Conservation (phyloP, 2,888 invertebrate species). For the Lobophora halterata region DNA sequence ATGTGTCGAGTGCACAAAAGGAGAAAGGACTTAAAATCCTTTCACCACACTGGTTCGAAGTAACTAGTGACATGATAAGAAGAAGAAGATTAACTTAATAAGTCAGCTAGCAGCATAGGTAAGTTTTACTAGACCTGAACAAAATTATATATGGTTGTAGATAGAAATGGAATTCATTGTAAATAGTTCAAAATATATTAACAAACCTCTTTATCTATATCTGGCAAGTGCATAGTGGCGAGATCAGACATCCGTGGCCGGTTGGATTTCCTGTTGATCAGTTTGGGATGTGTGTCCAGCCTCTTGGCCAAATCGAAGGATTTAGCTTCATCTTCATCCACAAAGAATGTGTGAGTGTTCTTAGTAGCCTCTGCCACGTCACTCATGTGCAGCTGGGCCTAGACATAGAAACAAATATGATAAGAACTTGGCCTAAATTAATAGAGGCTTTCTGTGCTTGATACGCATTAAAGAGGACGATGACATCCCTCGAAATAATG, state of each 20-base stretch:
- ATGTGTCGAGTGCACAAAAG: no score
- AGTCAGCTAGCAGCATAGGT: no score
- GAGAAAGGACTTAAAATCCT: no score
- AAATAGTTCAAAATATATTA: conserved; percentile 4
- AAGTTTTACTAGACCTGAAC: no score
- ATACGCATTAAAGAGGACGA: no score
- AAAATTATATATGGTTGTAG: no score
- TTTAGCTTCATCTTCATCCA: conserved; percentile 83
- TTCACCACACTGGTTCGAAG: no score
- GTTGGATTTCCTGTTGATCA: conserved; percentile 86
- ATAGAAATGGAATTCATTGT: conserved; percentile 2
- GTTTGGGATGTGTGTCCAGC: conserved; percentile 87
- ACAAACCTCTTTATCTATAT: conserved; percentile 77
- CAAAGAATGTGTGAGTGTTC: conserved; percentile 91
- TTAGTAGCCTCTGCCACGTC: conserved; percentile 84
- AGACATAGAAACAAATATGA: conserved; percentile 56
- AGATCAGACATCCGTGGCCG: conserved; percentile 83
- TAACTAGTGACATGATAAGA: no score
- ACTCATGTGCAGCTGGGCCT: conserved; percentile 90
- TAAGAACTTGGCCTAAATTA: no score
- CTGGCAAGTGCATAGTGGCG: conserved; percentile 79
- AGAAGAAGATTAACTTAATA: no score
- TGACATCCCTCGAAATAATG: no score
- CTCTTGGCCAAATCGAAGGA: conserved; percentile 85
- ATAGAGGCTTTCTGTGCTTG: no score